Evolutionary conservation across 1,140 invertebrate species (phyloP).

Genomic region (Bombus balteatus): DNA sequence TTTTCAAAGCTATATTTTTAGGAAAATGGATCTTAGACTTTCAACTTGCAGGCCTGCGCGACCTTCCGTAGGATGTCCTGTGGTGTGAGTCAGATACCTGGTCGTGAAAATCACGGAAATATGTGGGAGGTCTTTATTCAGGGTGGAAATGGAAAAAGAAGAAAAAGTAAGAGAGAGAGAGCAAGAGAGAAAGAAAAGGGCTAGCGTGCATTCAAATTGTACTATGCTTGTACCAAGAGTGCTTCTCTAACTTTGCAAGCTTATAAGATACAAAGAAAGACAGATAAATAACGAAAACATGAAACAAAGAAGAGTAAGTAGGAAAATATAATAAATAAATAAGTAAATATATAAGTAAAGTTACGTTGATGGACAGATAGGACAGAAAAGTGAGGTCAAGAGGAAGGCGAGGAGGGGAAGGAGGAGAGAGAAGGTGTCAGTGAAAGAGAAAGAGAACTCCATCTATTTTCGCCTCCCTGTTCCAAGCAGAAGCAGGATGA

Average conservation of each 20-base stretch:
- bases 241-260: not conserved
- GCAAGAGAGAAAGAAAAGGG: not conserved
- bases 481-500: constrained; percentile 71
- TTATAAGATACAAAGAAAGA: not conserved
- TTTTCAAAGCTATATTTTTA: no score
- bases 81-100: constrained; percentile 52
- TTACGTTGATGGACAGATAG: not conserved
- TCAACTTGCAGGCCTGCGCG: not conserved
- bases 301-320: not conserved
- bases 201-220: not conserved
- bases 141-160: not conserved
- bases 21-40: constrained; percentile 21
- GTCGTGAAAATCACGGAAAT: constrained; percentile 36
- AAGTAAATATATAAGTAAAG: not conserved
- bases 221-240: not conserved
- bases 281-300: not conserved
- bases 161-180: constrained; percentile 12
- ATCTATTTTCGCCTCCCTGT: constrained; percentile 72
- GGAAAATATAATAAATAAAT: not conserved
- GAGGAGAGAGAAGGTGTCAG: constrained; percentile 4
- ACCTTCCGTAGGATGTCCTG: constrained; percentile 14
- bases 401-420: not conserved
- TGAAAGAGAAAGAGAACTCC: constrained; percentile 36
- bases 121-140: constrained; percentile 65
- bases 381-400: not conserved